Percentiles rank a stretch among this genome's conserved stretches.
Evolutionary conservation across 2,888 invertebrate genomes (phyloP).

Genomic region (Pseudoips prasinana): DNA sequence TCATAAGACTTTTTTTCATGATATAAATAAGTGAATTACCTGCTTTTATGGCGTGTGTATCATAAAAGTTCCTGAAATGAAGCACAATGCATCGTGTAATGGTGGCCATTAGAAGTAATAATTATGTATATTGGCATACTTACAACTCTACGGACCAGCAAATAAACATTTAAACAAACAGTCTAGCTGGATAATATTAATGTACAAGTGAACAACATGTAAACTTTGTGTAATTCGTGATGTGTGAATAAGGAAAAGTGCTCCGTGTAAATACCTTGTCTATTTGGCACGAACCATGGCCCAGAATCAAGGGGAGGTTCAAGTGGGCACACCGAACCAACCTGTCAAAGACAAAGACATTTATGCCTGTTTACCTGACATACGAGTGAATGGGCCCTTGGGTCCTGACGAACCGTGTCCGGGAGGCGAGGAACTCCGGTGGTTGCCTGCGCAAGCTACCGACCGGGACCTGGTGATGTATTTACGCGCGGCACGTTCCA

Average conservation of each 20-base stretch:
- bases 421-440: constrained; percentile 93
- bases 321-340: constrained; percentile 77
- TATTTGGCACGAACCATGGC: constrained; percentile 69
- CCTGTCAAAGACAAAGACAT: constrained; percentile 78
- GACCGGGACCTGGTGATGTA: constrained; percentile 99
- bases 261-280: constrained; percentile 60
- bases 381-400: constrained; percentile 73
- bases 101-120: constrained; percentile 81
- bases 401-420: constrained; percentile 74
- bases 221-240: constrained; percentile 51
- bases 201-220: constrained; percentile 58
- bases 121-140: constrained; percentile 82
- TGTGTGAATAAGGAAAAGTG: constrained; percentile 59
- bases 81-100: constrained; percentile 79
- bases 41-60: constrained; percentile 45
- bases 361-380: constrained; percentile 81
- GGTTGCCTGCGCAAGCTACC: constrained; percentile 95
- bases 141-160: constrained; percentile 66
- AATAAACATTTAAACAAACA: constrained; percentile 52
- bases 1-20: constrained; percentile 44
- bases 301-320: constrained; percentile 80
- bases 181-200: constrained; percentile 39
- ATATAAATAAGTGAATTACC: constrained; percentile 47
- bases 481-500: constrained; percentile 96
- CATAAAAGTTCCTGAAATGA: constrained; percentile 58